Percentiles rank a stretch among this genome's conserved stretches.
phyloP scores from a whole-genome alignment of 2,797 vertebrate species.

The Chloroceryle amazona region DNA sequence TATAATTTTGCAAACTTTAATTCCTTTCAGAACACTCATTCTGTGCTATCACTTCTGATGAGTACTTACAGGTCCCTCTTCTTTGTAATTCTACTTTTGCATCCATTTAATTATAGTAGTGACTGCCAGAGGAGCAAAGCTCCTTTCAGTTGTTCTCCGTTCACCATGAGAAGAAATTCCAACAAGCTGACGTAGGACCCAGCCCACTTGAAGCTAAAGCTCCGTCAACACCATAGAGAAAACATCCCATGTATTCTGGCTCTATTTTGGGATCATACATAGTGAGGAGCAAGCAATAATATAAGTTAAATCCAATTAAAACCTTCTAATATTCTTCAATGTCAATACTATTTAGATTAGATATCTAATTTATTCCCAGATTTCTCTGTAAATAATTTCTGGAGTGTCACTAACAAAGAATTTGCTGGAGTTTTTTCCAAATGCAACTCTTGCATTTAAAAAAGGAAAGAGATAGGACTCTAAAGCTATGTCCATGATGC shows the following conservation, averaged over 20 bases:
- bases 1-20: background rate
- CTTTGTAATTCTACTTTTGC: background rate
- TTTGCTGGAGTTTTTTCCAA: background rate
- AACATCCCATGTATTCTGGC: background rate
- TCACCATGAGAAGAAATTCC: background rate
- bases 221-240: rapidly evolving
- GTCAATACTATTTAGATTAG: background rate
- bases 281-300: background rate
- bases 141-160: background rate
- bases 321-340: background rate
- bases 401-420: background rate
- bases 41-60: background rate
- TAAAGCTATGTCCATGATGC: background rate
- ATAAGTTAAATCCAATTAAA: background rate
- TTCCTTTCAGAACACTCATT: background rate
- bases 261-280: background rate
- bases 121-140: background rate
- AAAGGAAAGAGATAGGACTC: background rate
- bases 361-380: background rate
- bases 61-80: background rate
- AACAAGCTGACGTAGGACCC: background rate
- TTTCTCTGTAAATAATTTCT: background rate
- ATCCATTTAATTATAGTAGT: slow-evolving; percentile 25
- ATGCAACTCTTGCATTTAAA: background rate
- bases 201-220: background rate